Percentiles rank a stretch among this genome's conserved stretches.
Evolutionary conservation across 2,113 vertebrate genomes (phyloP).

Genomic region (Perca fluviatilis): DNA sequence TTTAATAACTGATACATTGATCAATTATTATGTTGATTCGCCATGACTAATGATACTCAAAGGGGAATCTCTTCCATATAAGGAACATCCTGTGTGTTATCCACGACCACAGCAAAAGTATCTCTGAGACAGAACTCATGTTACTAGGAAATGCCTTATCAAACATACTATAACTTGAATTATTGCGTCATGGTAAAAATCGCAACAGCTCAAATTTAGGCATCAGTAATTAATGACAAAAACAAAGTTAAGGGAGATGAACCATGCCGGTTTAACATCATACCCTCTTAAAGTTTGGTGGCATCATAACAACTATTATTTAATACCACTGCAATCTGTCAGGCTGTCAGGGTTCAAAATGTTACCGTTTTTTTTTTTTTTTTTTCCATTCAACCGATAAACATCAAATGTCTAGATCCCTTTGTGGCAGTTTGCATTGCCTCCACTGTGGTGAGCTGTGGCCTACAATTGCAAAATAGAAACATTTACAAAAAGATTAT

Average conservation of each 20-base stretch:
- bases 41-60: no score
- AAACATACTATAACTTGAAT: not conserved
- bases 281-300: not conserved
- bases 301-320: not conserved
- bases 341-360: not conserved
- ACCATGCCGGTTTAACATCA: not conserved
- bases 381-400: not conserved
- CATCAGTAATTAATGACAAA: not conserved
- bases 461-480: slow-evolving; percentile 32
- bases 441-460: not conserved
- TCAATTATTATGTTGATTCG: no score
- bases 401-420: slow-evolving; percentile 6
- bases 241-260: not conserved
- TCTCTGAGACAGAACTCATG: no score
- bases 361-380: not conserved
- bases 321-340: not conserved
- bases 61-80: no score
- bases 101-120: no score
- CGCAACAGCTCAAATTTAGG: not conserved
- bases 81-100: no score
- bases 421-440: not conserved
- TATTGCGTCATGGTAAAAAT: not conserved
- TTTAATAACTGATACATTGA: no score
- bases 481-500: slow-evolving; percentile 26
- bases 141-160: not conserved